Evolutionary conservation across 2,113 vertebrate species (phyloP), one percentile per base, ranked within the genome.

Genomic region (Diglossa brunneiventris): DNA sequence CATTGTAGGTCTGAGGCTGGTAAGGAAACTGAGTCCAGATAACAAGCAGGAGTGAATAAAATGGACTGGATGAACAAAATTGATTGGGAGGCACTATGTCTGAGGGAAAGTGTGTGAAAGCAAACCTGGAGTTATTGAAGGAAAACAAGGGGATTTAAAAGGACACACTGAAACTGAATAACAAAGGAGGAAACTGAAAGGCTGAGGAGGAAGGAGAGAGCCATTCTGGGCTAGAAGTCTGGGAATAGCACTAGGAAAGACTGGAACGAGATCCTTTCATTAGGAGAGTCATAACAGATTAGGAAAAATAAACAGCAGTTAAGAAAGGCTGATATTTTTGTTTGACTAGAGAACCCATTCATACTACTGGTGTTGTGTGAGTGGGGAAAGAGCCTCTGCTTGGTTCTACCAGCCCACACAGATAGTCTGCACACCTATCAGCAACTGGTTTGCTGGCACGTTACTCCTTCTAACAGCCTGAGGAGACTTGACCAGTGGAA

Each of bases 1-100:
- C 22, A 35, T 7, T 15, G 11, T 8, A 16, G 41, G 19, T 75
- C 9, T 0, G 0, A 30, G 9, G 1, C 0, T 59, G 42, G 3
- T 41, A 12, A 37, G 13, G 35, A 76, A 95, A 61, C 18, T 30
- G 35, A 63, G 42, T 21, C 56, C n/a, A 59, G 42, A 20, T 28
- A 30, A 49, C 2, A 49, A 72, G 12, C 17, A 53, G 42, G 9
- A 56, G 13, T 4, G 10, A 89, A 62, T 11, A 62, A 83, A 46
- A 22, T 39, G 7, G 23, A 53, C 14, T 17, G 15, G 20, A 42
- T 61, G 19, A 83, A n/a, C 2, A 70, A 66, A 89, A 63, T 9
- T 37, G 0, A 0, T 42, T 69, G 31, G 6, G 19, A 49, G 19
- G 11, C 7, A 39, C 56, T 91, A 59, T 2, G 10, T 42, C 11